A percentile compares a stretch with the other conserved stretches of the same genome.
phyloP scores from a whole-genome alignment of 2,797 vertebrate species.

The Mus minutoides region DNA sequence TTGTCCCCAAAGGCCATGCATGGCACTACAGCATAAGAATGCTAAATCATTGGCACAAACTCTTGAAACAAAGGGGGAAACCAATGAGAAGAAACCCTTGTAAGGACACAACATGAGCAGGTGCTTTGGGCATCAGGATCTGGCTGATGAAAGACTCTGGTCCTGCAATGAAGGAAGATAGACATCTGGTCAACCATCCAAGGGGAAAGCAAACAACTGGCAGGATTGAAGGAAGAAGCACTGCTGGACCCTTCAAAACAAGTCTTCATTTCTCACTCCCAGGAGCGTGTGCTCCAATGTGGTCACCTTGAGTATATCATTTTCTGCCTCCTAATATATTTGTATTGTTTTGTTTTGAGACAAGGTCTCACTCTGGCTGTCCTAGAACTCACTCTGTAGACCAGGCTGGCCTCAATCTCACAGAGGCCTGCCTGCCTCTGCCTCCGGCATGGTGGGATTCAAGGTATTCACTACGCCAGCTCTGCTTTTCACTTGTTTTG shows the following conservation, averaged over 20 bases:
- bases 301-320: neutral
- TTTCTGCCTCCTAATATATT: neutral
- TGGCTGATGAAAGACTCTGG: neutral
- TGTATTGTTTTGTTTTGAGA: neutral
- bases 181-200: slow-evolving; percentile 8
- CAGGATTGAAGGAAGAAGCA: slow-evolving; percentile 51
- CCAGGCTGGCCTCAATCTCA: neutral
- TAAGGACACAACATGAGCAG: neutral
- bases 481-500: neutral
- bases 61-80: slow-evolving; percentile 50
- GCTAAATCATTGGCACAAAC: too few relatives aligned
- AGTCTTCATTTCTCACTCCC: slow-evolving; percentile 49
- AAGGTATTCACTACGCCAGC: neutral
- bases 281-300: neutral
- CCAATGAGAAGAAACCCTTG: neutral
- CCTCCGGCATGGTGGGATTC: neutral
- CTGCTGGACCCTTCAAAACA: slow-evolving; percentile 22
- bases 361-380: neutral
- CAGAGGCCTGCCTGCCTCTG: neutral
- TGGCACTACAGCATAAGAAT: too few relatives aligned
- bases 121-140: slow-evolving; percentile 60
- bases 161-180: slow-evolving; percentile 62
- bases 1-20: too few relatives aligned
- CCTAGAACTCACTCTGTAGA: neutral
- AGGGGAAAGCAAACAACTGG: slow-evolving; percentile 63